Percentiles rank a stretch among this genome's conserved stretches.
Evolutionary conservation across 2,888 invertebrate species (phyloP).

Genomic region (Lepidonotus clava): DNA sequence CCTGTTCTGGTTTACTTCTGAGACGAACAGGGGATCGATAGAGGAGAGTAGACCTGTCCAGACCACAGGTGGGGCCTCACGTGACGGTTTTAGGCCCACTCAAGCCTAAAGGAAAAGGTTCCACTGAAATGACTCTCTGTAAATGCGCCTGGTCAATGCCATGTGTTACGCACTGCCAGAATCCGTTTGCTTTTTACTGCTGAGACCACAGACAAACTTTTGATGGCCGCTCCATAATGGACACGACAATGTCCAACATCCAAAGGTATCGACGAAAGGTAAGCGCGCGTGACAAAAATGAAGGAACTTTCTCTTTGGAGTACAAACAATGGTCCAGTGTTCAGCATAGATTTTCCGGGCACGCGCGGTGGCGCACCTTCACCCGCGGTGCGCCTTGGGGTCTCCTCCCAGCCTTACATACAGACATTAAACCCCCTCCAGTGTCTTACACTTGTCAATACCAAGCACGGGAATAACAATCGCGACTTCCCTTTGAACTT

Average conservation of each 20-base stretch:
- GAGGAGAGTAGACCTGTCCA: neutral
- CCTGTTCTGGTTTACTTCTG: no score
- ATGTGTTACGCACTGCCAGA: neutral
- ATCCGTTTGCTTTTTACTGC: slow-evolving; percentile 9
- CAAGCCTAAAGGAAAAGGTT: no score
- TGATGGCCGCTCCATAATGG: slow-evolving; percentile 23
- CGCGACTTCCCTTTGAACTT: neutral
- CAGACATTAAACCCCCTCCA: slow-evolving; percentile 12
- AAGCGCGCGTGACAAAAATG: slow-evolving; percentile 16
- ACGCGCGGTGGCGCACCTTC: neutral
- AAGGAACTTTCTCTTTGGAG: slow-evolving; percentile 16
- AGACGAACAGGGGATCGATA: neutral
- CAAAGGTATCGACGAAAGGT: slow-evolving; percentile 30
- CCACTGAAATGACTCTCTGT: neutral
- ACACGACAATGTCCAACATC: slow-evolving; percentile 31
- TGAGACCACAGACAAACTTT: slow-evolving; percentile 24
- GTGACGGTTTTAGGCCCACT: slow-evolving; percentile 1
- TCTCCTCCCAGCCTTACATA: slow-evolving; percentile 7
- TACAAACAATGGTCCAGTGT: slow-evolving; percentile 41
- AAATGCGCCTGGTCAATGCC: slow-evolving; percentile 5
- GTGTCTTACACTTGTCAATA: slow-evolving; percentile 12
- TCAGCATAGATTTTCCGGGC: neutral
- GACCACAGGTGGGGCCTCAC: slow-evolving; percentile 1
- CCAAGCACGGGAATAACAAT: neutral
- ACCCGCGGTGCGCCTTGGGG: neutral